These are phyloP conservation scores for Paguma larvata DNA, from an alignment of 2,797 vertebrate genomes.

Conservation along the genomic window DNA sequence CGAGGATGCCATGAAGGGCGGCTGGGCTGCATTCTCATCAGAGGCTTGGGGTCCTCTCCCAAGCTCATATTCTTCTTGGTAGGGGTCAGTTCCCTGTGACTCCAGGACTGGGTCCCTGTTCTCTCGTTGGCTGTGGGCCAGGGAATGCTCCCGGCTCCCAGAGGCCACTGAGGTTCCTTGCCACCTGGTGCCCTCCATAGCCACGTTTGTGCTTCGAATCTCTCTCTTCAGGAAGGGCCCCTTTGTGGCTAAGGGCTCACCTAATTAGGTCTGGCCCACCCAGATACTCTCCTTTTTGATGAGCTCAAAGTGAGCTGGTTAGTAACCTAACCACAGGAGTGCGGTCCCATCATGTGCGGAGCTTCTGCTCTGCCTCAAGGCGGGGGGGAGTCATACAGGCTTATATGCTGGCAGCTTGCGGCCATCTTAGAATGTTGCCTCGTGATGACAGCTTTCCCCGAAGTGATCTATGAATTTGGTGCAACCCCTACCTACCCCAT, in stretches of 20 bases:
- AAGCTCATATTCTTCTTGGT: not conserved
- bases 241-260: not conserved
- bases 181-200: not conserved
- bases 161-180: not conserved
- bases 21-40: not conserved
- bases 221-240: not conserved
- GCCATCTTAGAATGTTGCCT: not conserved
- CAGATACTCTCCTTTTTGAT: not conserved
- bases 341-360: not conserved
- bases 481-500: not conserved
- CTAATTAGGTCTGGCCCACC: not conserved
- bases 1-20: not conserved
- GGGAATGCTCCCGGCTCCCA: not conserved
- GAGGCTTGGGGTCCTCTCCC: not conserved
- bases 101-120: not conserved
- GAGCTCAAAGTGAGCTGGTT: not conserved
- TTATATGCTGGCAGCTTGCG: not conserved
- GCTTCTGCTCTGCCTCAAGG: not conserved
- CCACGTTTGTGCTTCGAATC: not conserved
- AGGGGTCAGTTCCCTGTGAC: not conserved
- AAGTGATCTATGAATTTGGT: not conserved
- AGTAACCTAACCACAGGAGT: not conserved
- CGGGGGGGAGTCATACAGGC: not conserved
- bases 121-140: not conserved
- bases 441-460: not conserved